phyloP scores from a whole-genome alignment of 2,113 vertebrate species.

The Ciconia boyciana region DNA sequence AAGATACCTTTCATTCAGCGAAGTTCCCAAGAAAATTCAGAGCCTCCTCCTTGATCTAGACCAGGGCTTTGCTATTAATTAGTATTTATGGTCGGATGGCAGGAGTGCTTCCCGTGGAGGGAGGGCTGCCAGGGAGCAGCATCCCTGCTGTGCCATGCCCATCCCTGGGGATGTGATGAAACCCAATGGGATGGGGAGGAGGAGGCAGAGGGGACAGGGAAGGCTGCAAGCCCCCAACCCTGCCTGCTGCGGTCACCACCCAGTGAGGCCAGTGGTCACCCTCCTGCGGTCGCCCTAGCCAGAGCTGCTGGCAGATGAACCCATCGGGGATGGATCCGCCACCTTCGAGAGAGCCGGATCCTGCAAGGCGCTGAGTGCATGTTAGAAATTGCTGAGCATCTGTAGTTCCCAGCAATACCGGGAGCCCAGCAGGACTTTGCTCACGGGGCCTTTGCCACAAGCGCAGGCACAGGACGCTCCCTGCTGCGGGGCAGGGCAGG shows the following conservation, averaged over 20 bases:
- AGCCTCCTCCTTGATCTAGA: conserved; percentile 18
- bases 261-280: not conserved
- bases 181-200: not conserved
- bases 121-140: not conserved
- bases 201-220: not conserved
- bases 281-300: accelerated
- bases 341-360: accelerated
- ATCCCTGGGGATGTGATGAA: not conserved
- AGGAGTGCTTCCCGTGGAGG: not conserved
- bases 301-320: not conserved
- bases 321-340: not conserved
- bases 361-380: not conserved
- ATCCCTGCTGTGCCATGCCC: not conserved
- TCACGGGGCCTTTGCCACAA: not conserved
- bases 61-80: conserved; percentile 38
- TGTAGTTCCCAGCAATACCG: not conserved
- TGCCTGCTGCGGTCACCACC: not conserved
- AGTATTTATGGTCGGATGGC: conserved; percentile 12
- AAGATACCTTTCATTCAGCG: not conserved
- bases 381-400: not conserved
- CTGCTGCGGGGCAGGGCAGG: not conserved
- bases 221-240: not conserved
- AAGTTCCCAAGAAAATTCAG: conserved; percentile 32
- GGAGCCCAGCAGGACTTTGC: not conserved
- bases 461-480: not conserved